These are phyloP conservation scores for Anoncus sp. DNA, from an alignment of 2,888 invertebrate genomes.

Conservation along the genomic window DNA sequence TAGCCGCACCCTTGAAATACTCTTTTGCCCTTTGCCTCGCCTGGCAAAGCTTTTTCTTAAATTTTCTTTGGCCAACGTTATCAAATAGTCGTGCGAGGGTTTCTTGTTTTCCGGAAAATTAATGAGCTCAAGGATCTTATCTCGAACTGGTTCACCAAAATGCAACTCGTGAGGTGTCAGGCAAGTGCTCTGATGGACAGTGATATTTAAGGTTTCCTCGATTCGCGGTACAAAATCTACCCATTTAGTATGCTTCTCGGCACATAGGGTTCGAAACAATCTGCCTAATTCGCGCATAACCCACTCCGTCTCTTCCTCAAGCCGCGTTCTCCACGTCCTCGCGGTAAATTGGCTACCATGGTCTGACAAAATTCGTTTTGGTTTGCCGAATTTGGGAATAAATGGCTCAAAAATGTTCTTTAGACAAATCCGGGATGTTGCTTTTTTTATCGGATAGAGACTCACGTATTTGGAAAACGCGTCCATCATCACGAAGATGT, in stretches of 20 bases:
- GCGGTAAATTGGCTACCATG: constrained; percentile 49
- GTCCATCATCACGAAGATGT: constrained; percentile 31
- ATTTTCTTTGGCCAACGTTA: background rate
- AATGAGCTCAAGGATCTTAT: constrained; percentile 24
- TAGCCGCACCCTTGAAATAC: background rate
- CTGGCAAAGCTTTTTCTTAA: background rate
- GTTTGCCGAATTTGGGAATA: background rate
- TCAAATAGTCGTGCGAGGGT: constrained; percentile 4
- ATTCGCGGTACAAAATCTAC: constrained; percentile 30
- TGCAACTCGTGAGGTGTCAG: constrained; percentile 44
- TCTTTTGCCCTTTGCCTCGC: background rate
- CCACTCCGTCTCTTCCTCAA: constrained; percentile 33
- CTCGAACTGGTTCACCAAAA: background rate
- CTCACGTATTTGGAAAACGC: background rate
- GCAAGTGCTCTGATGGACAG: constrained; percentile 43
- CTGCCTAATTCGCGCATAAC: constrained; percentile 57
- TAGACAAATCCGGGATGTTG: background rate
- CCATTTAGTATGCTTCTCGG: too few relatives aligned
- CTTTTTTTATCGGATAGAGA: background rate
- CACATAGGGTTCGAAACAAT: constrained; percentile 48
- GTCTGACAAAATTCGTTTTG: constrained; percentile 28
- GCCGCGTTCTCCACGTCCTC: constrained; percentile 1
- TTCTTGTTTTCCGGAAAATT: constrained; percentile 1
- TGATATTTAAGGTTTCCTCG: constrained; percentile 30
- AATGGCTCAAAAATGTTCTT: background rate